Base-by-base conservation (phyloP, 2,797 vertebrate species). In the Balearica regulorum region DNA sequence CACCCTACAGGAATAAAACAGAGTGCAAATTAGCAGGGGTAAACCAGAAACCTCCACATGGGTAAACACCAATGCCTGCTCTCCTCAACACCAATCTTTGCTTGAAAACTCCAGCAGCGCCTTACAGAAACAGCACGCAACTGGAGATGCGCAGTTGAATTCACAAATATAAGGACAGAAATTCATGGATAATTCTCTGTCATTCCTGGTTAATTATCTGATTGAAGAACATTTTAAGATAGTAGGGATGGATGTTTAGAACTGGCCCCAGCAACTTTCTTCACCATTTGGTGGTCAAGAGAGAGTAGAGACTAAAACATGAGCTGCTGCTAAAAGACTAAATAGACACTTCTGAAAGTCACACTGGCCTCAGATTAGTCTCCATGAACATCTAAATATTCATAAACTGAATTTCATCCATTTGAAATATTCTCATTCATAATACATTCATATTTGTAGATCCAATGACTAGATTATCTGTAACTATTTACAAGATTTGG, bases 1-100 rank as follows among this genome's bases (percentile, higher is more conserved):
- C 98, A 77, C 99, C 99, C 99, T 99, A 43, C 2, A 62, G 94
- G 49, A 85, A 70, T 11, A 91, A 97, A 94, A 8, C 17, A 49
- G 16, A 55, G 55, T 10, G 24, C 17, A 72, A 25, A 76, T 89
- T 3, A 97, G 58, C 28, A 66, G 62, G 28, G 51, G 54, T 25
- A 17, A 65, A 85, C 4, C 44, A 44, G 18, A 43, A 66, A 39
- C 5, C 28, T 10, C 49, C 57, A 4, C 57, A 4, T 1, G 39
- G 26, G 28, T 3, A 21, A 18, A 16, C n/a, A 68, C 5, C 70
- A 53, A 4, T 1, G 8, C 10, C 62, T n/a, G 26, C 20, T 65
- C n/a, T 61, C 37, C 79, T 46, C 16, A 24, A 21, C 62, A 29
- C 26, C 46, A 43, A 0, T 16, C 31, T 53, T 13, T 26, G 49